Evolutionary conservation across 1,140 invertebrate genomes (phyloP).

Genomic region (Ostrea edulis): DNA sequence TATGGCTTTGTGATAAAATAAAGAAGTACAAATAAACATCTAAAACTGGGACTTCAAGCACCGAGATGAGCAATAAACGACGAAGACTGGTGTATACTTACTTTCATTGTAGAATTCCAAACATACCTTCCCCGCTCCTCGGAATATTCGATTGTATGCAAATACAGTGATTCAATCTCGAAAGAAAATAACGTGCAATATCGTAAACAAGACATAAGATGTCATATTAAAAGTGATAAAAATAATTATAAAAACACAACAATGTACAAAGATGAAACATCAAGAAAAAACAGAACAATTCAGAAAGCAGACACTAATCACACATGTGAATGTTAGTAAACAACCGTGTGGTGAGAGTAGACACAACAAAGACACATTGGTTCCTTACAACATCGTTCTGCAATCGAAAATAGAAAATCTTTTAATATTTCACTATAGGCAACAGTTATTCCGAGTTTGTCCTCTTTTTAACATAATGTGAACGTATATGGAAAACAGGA

Average conservation of each 20-base stretch:
- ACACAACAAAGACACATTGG: neutral
- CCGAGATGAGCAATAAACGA: neutral
- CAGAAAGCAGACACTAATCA: neutral
- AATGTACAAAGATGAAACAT: neutral
- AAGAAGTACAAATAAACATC: no score
- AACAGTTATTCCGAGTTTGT: no score
- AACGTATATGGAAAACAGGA: no score
- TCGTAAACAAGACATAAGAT: neutral
- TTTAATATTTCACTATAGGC: no score
- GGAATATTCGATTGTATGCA: neutral
- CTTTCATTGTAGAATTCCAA: neutral
- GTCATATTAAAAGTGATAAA: neutral
- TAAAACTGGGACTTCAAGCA: neutral
- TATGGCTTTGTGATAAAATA: no score
- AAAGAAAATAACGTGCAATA: neutral
- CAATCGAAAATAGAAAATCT: neutral
- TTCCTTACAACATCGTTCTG: conserved; percentile 28
- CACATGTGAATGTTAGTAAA: neutral
- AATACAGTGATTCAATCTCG: neutral
- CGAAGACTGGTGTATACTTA: neutral
- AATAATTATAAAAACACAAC: neutral
- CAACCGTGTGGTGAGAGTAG: neutral
- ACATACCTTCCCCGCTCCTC: neutral
- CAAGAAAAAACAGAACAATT: neutral
- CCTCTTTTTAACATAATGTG: no score